These are phyloP conservation scores for Leucopsar rothschildi DNA, from an alignment of 2,113 vertebrate genomes.

Conservation along the genomic window DNA sequence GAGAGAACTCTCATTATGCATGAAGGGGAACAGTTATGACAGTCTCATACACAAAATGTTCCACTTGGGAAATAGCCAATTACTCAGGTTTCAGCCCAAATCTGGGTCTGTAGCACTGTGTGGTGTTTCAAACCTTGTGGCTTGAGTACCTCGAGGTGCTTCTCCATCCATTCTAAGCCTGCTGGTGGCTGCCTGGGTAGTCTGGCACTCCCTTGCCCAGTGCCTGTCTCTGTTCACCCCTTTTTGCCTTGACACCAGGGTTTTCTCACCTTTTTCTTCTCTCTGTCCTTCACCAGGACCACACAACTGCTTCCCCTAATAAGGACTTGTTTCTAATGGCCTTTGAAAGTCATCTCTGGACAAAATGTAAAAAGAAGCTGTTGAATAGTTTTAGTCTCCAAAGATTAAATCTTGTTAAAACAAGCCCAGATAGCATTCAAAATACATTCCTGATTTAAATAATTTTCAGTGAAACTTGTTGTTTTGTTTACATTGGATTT, in stretches of 20 bases:
- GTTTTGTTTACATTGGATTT: conserved; percentile 25
- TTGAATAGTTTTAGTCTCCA: not conserved
- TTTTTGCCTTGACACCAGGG: not conserved
- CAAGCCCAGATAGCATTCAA: not conserved
- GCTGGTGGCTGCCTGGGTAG: not conserved
- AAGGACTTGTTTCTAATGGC: not conserved
- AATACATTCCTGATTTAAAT: not conserved
- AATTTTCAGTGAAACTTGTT: conserved; percentile 5
- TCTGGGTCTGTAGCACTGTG: not conserved
- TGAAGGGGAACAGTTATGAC: not conserved
- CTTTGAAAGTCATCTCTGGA: not conserved
- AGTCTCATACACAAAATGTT: not conserved
- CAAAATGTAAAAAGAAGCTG: conserved; percentile 2
- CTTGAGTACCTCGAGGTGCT: not conserved
- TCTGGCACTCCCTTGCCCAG: not conserved
- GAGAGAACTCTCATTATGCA: not conserved
- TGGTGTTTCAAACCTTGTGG: not conserved
- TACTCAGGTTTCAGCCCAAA: not conserved
- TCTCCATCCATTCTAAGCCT: not conserved
- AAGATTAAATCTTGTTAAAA: conserved; percentile 13
- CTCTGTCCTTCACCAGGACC: not conserved
- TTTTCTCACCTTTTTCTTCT: not conserved
- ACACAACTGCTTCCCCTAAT: not conserved
- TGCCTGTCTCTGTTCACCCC: not conserved
- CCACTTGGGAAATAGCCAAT: not conserved